Evolutionary conservation across 1,140 invertebrate genomes (phyloP).

Genomic region (Anastatus disparis): DNA sequence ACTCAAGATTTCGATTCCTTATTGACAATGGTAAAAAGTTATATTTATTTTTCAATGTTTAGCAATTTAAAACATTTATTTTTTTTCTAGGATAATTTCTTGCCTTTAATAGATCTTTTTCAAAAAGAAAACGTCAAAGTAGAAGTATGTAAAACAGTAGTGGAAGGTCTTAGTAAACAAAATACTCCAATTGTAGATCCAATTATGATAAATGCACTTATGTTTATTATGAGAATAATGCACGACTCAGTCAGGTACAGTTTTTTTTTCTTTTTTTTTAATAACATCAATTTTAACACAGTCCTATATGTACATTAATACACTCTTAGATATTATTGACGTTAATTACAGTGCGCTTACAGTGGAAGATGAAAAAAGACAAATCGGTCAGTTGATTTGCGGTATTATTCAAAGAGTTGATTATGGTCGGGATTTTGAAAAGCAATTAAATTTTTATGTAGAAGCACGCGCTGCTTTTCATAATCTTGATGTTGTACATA

Average conservation of each 20-base stretch:
- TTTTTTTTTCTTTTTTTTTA: constrained; percentile 21
- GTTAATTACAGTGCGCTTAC: constrained; percentile 79
- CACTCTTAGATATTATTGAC: constrained; percentile 38
- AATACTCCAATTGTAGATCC: constrained; percentile 78
- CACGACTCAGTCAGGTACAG: constrained; percentile 92
- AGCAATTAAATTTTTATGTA: constrained; percentile 92
- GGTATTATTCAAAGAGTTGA: constrained; percentile 82
- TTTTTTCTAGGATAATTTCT: constrained; percentile 81
- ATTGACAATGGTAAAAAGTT: constrained; percentile 77
- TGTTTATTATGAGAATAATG: constrained; percentile 87
- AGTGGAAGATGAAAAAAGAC: constrained; percentile 90
- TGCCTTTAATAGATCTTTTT: constrained; percentile 90
- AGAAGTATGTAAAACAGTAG: constrained; percentile 85
- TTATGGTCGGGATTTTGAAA: constrained; percentile 88
- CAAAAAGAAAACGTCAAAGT: constrained; percentile 85
- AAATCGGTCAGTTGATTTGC: constrained; percentile 86
- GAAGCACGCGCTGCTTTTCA: constrained; percentile 89
- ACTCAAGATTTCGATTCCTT: constrained; percentile 79
- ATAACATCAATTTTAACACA: constrained; percentile 28
- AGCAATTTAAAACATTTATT: not conserved
- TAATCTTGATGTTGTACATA: constrained; percentile 88
- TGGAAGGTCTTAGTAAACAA: constrained; percentile 74
- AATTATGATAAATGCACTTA: constrained; percentile 86
- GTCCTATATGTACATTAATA: constrained; percentile 12
- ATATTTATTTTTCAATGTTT: constrained; percentile 22